Base-by-base conservation (phyloP, 2,888 invertebrate genomes). In the Ormyrus labotus region DNA sequence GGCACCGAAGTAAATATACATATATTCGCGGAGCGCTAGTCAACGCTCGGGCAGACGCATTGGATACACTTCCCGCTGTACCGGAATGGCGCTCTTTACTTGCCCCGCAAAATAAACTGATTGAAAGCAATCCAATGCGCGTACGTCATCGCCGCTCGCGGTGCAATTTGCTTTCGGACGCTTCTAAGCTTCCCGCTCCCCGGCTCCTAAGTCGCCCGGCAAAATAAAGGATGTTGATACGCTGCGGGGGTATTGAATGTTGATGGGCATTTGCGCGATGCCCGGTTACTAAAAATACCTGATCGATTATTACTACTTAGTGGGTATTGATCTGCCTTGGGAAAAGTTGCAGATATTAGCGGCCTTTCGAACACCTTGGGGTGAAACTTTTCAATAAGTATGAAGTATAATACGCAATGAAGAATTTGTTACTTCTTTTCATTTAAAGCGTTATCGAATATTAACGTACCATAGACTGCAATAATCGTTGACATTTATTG, bases 1-100 rank as follows among this genome's bases (percentile, higher is more conserved):
- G 53, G 10, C 19, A 19, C 19, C 60, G 60, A 61, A 53, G 8
- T 48, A 34, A 51, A 19, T 48, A 63, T 19, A 19, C 19, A 19
- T 19, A 19, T 60, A 61, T 51, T 53, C 65, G 70, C 55, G 77
- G 77, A 71, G 70, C 70, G 45, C 63, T 70, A 77, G 77, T 77
- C 77, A 70, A 77, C 64, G 77, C 77, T 57, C 70, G 70, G 64
- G 64, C 64, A 70, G 75, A 51, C 75, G 48, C 48, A 19, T 19
- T 19, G 19, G 19, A 70, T 58, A 48, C 9, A 34, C 10, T 11
- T 19, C 5, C 19, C 19, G 48, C 67, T 53, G 34, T 13, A 11
- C 6, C 11, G 67, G 53, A 53, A 67, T 67, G 34, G 69, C 8
- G 47, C 48, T 57, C 58, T 70, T 19, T 6, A 58, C 57, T 64